These are phyloP conservation scores for Ciconia maguari DNA, from an alignment of 2,113 vertebrate species.

Conservation along the genomic window DNA sequence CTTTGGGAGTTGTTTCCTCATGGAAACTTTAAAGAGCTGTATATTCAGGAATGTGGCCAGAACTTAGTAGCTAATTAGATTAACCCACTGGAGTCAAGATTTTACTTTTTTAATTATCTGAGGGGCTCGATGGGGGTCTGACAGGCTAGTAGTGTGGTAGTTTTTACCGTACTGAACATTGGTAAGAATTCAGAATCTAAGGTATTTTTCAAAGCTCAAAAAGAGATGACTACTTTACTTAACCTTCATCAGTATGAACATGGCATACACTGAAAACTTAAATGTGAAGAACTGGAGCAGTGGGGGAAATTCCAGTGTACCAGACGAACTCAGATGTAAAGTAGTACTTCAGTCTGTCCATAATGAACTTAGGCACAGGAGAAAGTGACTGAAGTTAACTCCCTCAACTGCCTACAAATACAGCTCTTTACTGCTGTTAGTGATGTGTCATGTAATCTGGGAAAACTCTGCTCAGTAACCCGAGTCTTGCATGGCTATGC, in stretches of 20 bases:
- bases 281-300: not conserved
- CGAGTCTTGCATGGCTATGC: fast-evolving
- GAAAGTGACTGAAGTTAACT: not conserved
- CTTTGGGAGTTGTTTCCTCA: not conserved
- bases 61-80: not conserved
- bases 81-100: not conserved
- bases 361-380: fast-evolving
- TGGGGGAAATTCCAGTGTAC: not conserved
- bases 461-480: not conserved
- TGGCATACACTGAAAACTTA: not conserved
- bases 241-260: not conserved
- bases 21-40: not conserved
- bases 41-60: not conserved
- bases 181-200: not conserved
- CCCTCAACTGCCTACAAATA: not conserved
- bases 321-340: not conserved
- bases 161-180: not conserved
- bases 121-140: not conserved
- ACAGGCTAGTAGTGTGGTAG: not conserved
- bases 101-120: not conserved
- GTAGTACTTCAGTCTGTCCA: not conserved
- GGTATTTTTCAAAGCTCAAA: not conserved
- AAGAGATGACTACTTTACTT: not conserved
- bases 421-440: not conserved
- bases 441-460: not conserved